Evolutionary conservation across 2,113 vertebrate species (phyloP), one percentile per base, ranked within the genome.

Genomic region (Gadus chalcogrammus): DNA sequence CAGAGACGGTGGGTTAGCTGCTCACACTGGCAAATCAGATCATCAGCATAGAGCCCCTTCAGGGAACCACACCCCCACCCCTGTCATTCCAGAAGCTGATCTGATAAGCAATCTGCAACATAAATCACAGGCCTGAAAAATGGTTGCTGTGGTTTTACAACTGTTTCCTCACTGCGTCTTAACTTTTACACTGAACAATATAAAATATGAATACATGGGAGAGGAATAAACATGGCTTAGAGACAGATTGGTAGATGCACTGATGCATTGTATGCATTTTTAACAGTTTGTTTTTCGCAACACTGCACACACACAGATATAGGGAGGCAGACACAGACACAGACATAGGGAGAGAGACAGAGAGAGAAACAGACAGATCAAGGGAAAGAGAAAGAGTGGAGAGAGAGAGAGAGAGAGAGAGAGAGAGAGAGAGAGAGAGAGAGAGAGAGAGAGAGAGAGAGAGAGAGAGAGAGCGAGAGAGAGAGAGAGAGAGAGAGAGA

Each of bases 21-120:
- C 76, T 87, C 18, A 72, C 62, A 78, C 68, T 61, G 28, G 31
- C 22, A 66, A 78, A 53, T 58, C 55, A 58, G 42, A 12, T 58
- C 7, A 58, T 68, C 74, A 77, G 67, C 67, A 5, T 42, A 63
- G 52, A 65, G 69, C 53, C 53, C 64, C 83, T 74, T 79, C 58
- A 58, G 81, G 82, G 73, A 61, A 80, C 73, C 78, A 74, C 76
- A 71, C 82, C 82, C 24, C 20, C 60, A 2, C 17, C 58, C 58
- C 58, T 1, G 17, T 1, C n/a, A 2, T 77, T 84, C 76, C 72
- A 82, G 59, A 61, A 70, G 74, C n/a, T 74, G 64, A 87, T 82
- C 82, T 78, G 81, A 85, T 77, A 70, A 83, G 79, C 77, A 86
- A 82, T 72, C 64, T 17, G 72, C 68, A 52, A 1, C 42, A 48